A percentile compares a stretch with the other conserved stretches of the same genome.
These are phyloP conservation scores for Valencia hispanica DNA, from an alignment of 2,797 vertebrate genomes.

Conservation along the genomic window DNA sequence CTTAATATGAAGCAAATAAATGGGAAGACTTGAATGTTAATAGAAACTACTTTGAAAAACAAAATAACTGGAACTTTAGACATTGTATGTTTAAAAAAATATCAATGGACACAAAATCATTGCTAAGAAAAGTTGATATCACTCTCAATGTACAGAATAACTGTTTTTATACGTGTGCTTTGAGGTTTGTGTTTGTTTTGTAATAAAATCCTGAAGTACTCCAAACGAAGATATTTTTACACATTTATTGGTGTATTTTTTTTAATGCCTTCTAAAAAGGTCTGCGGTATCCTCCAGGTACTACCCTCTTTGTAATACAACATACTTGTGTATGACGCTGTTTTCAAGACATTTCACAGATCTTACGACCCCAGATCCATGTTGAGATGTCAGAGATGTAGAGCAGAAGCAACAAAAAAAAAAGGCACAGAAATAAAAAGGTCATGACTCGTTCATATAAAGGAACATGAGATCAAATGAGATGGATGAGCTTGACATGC, in stretches of 20 bases:
- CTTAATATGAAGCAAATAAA: conserved; percentile 67
- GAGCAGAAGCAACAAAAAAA: neutral
- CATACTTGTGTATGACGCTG: neutral
- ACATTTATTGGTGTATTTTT: neutral
- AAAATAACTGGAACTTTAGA: conserved; percentile 14
- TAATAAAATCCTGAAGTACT: conserved; percentile 51
- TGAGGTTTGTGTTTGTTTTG: conserved; percentile 46
- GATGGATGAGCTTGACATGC: neutral
- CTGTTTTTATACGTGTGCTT: conserved; percentile 61
- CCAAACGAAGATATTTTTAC: conserved; percentile 1
- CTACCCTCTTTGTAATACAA: neutral
- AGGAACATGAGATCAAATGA: neutral
- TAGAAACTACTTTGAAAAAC: neutral
- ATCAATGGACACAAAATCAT: conserved; percentile 6
- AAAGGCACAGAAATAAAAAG: neutral
- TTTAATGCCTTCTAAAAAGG: neutral
- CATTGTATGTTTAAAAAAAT: conserved; percentile 6
- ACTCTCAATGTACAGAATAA: conserved; percentile 9
- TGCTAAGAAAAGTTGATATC: neutral
- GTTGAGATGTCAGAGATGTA: neutral
- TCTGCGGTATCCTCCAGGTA: neutral
- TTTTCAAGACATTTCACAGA: neutral
- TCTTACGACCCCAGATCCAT: neutral
- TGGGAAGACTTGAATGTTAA: conserved; percentile 51
- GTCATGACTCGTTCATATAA: neutral